A percentile compares a stretch with the other conserved stretches of the same genome.
Evolutionary conservation across 2,113 vertebrate species (phyloP).

Genomic region (Petaurus breviceps): DNA sequence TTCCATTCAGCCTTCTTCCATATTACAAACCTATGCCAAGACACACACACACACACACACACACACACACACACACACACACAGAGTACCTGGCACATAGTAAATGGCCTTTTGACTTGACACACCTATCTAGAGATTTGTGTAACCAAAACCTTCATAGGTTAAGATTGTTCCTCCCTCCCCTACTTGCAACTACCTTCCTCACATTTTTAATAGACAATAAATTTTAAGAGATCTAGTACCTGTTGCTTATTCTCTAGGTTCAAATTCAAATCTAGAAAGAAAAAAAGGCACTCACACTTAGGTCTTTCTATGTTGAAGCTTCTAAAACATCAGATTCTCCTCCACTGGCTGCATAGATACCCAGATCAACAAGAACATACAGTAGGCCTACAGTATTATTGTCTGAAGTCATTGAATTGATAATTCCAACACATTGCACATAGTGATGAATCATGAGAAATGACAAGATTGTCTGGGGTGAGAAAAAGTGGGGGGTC

Average conservation of each 20-base stretch:
- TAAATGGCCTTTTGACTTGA: neutral
- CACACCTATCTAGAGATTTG: neutral
- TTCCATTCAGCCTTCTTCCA: neutral
- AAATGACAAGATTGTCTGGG: constrained; percentile 57
- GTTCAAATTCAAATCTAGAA: constrained; percentile 9
- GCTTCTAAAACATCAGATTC: neutral
- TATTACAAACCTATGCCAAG: neutral
- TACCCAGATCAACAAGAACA: neutral
- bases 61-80: too few species aligned
- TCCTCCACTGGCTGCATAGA: neutral
- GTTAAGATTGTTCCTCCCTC: neutral
- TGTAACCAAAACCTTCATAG: neutral
- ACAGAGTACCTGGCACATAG: neutral
- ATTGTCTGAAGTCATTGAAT: constrained; percentile 26
- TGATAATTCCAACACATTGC: constrained; percentile 2
- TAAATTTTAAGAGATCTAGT: constrained; percentile 13
- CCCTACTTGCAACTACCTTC: neutral
- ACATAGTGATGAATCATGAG: constrained; percentile 55
- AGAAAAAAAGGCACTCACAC: neutral
- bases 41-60: too few species aligned
- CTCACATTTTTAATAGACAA: neutral
- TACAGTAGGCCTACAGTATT: neutral
- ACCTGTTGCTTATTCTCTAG: neutral
- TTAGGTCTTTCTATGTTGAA: neutral
- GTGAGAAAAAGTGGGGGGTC: constrained; percentile 44